These are phyloP conservation scores for Podarcis raffonei DNA, from an alignment of 2,113 vertebrate species.

Conservation along the genomic window DNA sequence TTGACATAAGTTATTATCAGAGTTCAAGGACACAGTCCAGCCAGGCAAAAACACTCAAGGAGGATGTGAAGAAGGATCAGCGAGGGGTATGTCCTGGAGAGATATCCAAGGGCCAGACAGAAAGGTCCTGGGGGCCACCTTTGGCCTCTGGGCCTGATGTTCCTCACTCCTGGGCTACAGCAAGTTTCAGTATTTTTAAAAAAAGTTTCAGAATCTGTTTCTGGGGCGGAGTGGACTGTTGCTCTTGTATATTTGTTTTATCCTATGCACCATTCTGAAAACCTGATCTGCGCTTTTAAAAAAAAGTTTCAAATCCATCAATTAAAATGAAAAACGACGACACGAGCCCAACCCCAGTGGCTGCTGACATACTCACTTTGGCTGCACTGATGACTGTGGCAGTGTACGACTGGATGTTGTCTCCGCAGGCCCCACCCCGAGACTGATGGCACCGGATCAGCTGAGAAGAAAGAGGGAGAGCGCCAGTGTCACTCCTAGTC, in stretches of 20 bases:
- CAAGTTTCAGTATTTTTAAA: no score
- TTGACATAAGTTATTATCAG: no score
- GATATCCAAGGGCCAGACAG: no score
- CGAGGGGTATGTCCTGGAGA: no score
- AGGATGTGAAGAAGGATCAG: no score
- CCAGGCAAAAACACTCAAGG: no score
- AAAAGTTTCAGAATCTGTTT: not conserved
- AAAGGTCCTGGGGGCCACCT: no score
- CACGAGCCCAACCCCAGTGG: not conserved
- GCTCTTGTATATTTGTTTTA: not conserved
- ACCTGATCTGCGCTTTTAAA: not conserved
- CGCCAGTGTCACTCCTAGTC: constrained; percentile 66
- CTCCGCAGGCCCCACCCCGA: constrained; percentile 95
- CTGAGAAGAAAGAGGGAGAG: constrained; percentile 70
- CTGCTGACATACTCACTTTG: constrained; percentile 86
- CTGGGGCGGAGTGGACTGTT: no score
- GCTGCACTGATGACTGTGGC: constrained; percentile 98
- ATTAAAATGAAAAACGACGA: not conserved
- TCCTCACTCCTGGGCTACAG: not conserved
- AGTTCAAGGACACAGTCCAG: no score
- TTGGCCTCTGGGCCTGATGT: no score
- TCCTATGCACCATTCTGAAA: not conserved
- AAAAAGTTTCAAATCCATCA: not conserved
- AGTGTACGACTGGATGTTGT: constrained; percentile 97
- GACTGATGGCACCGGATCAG: constrained; percentile 98